Base-by-base conservation (phyloP, 2,113 vertebrate genomes). In the Glaucomys volans region DNA sequence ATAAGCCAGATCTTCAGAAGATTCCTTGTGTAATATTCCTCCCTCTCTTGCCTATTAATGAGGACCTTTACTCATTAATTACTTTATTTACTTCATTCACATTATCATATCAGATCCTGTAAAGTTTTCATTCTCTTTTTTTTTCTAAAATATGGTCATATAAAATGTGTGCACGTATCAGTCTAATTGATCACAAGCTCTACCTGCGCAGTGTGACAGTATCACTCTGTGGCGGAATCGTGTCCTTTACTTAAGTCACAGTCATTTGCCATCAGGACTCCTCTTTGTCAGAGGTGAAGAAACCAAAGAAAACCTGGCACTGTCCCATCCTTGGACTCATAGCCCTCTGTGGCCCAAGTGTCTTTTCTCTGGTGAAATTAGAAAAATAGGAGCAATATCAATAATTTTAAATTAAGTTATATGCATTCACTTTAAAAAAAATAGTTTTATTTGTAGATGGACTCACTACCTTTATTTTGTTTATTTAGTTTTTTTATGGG, bases 161-260 rank as follows among this genome's bases (percentile, higher is more conserved):
- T 54, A 54, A 5, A 54, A 54, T 18, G 54, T 54, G 54, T 54
- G 54, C 35, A 2, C 1, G 1, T n/a, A 14, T 42, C 47, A 67
- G 13, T 28, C 6, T 16, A 44, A 22, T 22, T 16, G 6, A 26
- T 83, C 13, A 37, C 28, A 52, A 30, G 2, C 47, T 90, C 50
- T 44, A 3, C 4, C 4, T 20, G 3, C n/a, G 13, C 1, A 52
- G 4, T 10, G 1, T 42, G 52, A 13, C 12, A 28, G 8, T 67
- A 10, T 9, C 35, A 42, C 4, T 79, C 16, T 14, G 5, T 22
- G 40, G 52, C 9, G 64, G n/a, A 81, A 88, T 0, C 30, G 20
- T 4, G 6, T 14, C 37, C 4, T 30, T 52, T n/a, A 7, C 47
- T 52, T 40, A 22, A 12, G 5, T 81, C 17, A 54, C 17, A 28